phyloP scores from a whole-genome alignment of 2,113 vertebrate genomes.

The Brachirus orientalis region DNA sequence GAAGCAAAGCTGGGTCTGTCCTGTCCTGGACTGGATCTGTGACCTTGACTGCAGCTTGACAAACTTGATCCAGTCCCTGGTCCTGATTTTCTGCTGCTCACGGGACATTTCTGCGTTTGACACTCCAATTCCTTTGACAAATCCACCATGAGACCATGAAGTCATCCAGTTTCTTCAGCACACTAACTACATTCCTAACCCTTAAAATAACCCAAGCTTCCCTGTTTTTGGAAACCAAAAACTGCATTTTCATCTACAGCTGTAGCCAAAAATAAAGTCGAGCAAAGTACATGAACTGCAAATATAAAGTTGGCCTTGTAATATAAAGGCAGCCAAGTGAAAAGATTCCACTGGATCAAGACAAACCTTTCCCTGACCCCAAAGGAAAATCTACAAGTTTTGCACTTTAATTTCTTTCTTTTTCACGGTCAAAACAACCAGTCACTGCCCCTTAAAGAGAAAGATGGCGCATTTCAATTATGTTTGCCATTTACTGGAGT shows the following conservation, averaged over 20 bases:
- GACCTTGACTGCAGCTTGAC: neutral
- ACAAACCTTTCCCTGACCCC: conserved; percentile 4
- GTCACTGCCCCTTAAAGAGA: neutral
- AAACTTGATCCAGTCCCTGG: neutral
- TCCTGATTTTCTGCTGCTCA: neutral
- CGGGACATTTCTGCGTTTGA: neutral
- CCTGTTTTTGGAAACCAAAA: too few relatives aligned
- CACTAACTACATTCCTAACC: too few relatives aligned
- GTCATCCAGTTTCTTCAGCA: neutral
- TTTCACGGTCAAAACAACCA: neutral
- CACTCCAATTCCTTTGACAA: conserved; percentile 10
- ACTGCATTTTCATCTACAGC: neutral
- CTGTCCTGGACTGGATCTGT: neutral
- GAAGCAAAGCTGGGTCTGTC: neutral
- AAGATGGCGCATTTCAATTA: conserved; percentile 14
- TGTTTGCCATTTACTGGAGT: conserved; percentile 14
- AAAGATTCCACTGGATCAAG: conserved; percentile 1
- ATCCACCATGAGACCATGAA: neutral
- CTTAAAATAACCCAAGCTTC: too few relatives aligned
- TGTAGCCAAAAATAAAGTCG: neutral
- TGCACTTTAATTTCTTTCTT: neutral
- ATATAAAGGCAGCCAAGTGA: conserved; percentile 3
- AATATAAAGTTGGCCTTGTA: neutral
- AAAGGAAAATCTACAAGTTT: conserved; percentile 1
- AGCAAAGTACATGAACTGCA: too few relatives aligned